These are phyloP conservation scores for Falco rusticolus DNA, from an alignment of 2,797 vertebrate species.

Conservation along the genomic window DNA sequence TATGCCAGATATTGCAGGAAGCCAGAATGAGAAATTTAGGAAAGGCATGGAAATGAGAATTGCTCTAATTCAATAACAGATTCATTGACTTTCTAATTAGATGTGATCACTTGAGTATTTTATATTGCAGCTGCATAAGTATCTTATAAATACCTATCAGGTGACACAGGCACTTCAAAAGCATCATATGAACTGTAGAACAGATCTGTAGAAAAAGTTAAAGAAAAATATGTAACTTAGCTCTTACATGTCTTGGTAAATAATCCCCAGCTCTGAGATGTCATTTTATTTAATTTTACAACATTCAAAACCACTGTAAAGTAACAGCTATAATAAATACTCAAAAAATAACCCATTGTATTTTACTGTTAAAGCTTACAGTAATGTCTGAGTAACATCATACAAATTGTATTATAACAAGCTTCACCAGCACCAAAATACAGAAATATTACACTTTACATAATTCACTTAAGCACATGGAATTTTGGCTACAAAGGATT, in stretches of 20 bases:
- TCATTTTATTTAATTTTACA: constrained; percentile 31
- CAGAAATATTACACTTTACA: neutral
- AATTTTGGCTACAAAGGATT: neutral
- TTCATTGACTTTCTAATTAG: constrained; percentile 28
- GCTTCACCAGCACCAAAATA: neutral
- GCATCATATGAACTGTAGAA: neutral
- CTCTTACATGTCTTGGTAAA: neutral
- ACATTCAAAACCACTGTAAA: neutral
- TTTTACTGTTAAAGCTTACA: constrained; percentile 19
- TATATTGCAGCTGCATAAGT: neutral
- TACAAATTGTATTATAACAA: neutral
- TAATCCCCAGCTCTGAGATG: neutral
- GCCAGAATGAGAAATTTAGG: constrained; percentile 23
- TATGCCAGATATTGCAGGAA: constrained; percentile 26
- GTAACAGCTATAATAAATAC: neutral
- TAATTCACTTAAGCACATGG: neutral
- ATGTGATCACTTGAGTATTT: neutral
- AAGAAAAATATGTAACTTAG: neutral
- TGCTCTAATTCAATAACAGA: constrained; percentile 29
- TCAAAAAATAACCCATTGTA: neutral
- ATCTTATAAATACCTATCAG: constrained; percentile 15
- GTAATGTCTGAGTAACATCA: neutral
- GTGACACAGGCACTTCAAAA: constrained; percentile 5
- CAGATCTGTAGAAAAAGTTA: neutral
- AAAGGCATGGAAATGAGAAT: constrained; percentile 43